Conservation (phyloP, 2,888 invertebrate species). For the Drosophila quasianomalipes region DNA sequence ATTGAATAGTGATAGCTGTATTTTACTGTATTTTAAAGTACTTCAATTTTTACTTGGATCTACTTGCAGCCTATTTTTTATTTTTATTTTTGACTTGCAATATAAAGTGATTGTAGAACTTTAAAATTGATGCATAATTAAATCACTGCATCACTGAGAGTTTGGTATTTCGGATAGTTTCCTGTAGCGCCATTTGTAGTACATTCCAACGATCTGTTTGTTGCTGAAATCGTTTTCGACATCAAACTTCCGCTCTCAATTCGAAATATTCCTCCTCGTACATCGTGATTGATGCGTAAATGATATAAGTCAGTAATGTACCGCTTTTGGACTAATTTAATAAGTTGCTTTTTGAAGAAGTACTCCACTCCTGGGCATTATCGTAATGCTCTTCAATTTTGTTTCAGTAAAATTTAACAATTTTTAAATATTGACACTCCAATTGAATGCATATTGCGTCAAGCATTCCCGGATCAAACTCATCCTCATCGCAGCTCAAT, state of each 20-base stretch:
- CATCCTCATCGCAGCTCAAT: neutral
- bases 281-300: conserved; percentile 27
- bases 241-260: conserved; percentile 19
- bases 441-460: conserved; percentile 6
- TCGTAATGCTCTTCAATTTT: neutral
- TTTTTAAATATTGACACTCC: neutral
- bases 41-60: neutral
- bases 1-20: neutral
- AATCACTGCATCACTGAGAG: neutral
- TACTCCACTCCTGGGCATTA: conserved; percentile 49
- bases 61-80: neutral
- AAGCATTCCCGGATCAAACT: neutral
- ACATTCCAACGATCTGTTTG: conserved; percentile 16
- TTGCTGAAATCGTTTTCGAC: conserved; percentile 10
- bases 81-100: neutral
- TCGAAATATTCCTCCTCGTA: conserved; percentile 39
- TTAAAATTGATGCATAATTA: neutral
- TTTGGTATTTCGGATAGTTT: conserved; percentile 20
- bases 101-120: conserved; percentile 2
- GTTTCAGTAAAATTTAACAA: neutral
- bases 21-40: neutral
- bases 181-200: conserved; percentile 25
- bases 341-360: conserved; percentile 38
- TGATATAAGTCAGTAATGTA: conserved; percentile 14
- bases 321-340: conserved; percentile 19